A percentile compares a stretch with the other conserved stretches of the same genome.
These are phyloP conservation scores for Operophtera brumata DNA, from an alignment of 2,888 invertebrate genomes.

Conservation along the genomic window DNA sequence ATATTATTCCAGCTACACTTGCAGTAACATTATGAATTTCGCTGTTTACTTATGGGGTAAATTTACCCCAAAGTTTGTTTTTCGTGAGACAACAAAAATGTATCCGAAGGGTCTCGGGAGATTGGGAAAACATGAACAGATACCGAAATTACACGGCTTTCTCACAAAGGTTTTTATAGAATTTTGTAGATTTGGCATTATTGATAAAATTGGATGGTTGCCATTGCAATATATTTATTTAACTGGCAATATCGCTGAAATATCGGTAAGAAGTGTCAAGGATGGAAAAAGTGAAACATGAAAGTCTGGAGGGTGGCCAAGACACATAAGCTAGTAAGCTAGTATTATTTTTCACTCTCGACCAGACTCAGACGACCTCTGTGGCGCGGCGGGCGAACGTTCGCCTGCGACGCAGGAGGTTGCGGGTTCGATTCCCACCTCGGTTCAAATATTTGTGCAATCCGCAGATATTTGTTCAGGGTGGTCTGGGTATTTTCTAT, in stretches of 20 bases:
- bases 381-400: too few relatives aligned
- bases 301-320: constrained; percentile 19
- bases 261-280: constrained; percentile 19
- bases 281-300: constrained; percentile 22
- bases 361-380: too few relatives aligned
- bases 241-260: constrained; percentile 25
- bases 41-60: constrained; percentile 30
- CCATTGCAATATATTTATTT: constrained; percentile 24
- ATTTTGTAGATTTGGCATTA: constrained; percentile 5
- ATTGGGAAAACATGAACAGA: constrained; percentile 16
- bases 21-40: constrained; percentile 50
- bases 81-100: constrained; percentile 28
- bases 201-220: constrained; percentile 16
- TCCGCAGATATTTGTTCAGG: too few relatives aligned
- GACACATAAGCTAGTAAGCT: constrained; percentile 1
- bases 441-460: too few relatives aligned
- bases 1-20: constrained; percentile 46
- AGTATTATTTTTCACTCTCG: too few relatives aligned
- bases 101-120: constrained; percentile 24
- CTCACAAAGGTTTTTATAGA: constrained; percentile 6
- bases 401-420: too few relatives aligned
- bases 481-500: too few relatives aligned
- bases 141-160: constrained; percentile 4
- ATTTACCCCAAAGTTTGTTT: constrained; percentile 26
- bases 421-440: too few relatives aligned